Base-by-base conservation (phyloP, 2,888 invertebrate genomes). In the Venusia cambrica region DNA sequence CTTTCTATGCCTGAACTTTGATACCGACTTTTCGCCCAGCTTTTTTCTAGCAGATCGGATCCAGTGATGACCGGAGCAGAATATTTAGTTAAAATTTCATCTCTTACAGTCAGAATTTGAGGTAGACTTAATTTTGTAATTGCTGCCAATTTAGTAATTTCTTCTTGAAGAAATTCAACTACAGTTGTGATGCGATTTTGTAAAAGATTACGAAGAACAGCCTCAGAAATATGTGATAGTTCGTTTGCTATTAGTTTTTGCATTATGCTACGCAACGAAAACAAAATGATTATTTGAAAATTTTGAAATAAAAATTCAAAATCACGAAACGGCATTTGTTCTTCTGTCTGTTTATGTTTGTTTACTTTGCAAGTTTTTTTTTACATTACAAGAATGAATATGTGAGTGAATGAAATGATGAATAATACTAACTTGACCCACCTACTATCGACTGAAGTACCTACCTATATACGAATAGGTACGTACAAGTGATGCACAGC, bases 161-260 rank as follows among this genome's bases (percentile, higher is more conserved):
- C 89, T 54, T 88, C 85, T 48, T 83, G 68, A 37, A 92, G 65
- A 65, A 92, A 91, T 54, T 92, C 89, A 15, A 85, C 57, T 18
- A 89, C 66, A 4, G 90, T 90, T 40, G 57, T 72, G 38, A 92
- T 88, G 31, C 88, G 84, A 55, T 88, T 88, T 34, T 73, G 74
- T 21, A 72, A 54, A n/a, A 92, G 74, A 39, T 55, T 57, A 45
- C 79, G 70, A 12, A 91, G 26, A 11, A 84, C 54, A 37, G 54
- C 58, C 40, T 87, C 74, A 1, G 81, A 75, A 5, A 92, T 45
- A 15, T 58, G 31, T 6, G 15, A 13, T 24, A 73, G 56, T 11
- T 66, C 57, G 38, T 61, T 50, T 2, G 35, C 26, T 37, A 58
- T 58, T 44, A 84, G 46, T 45, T 65, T 74, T 49, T 68, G 62